Percentiles rank a stretch among this genome's conserved stretches.
Conservation (phyloP, 2,888 invertebrate species). For the Tetheella fluctuosa region DNA sequence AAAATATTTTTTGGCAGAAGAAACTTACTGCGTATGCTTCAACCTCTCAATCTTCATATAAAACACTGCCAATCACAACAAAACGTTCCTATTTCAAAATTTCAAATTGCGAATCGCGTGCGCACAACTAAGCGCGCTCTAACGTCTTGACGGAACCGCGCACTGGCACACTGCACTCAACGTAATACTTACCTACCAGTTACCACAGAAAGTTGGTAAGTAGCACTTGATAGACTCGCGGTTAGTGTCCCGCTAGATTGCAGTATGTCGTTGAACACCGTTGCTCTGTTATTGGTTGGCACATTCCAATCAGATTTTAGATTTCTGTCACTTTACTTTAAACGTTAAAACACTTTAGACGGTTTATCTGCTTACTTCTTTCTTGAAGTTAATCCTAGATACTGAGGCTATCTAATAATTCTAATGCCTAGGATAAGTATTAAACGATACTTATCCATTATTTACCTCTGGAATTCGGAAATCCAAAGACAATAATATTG, state of each 20-base stretch:
- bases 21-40: background rate
- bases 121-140: slow-evolving; percentile 54
- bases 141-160: slow-evolving; percentile 44
- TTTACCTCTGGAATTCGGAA: too few species aligned
- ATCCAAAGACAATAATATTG: too few species aligned
- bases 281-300: background rate
- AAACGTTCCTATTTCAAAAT: slow-evolving; percentile 9
- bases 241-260: slow-evolving; percentile 23
- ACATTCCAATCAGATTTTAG: background rate
- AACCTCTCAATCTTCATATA: background rate
- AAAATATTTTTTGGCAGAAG: background rate
- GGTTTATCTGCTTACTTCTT: too few species aligned
- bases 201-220: slow-evolving; percentile 33
- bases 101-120: slow-evolving; percentile 46
- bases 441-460: too few species aligned
- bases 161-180: slow-evolving; percentile 19
- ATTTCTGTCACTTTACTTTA: background rate
- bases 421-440: too few species aligned
- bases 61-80: slow-evolving; percentile 5
- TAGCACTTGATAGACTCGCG: slow-evolving; percentile 22
- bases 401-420: too few species aligned
- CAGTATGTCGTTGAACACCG: background rate
- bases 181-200: slow-evolving; percentile 20
- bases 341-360: background rate
- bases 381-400: too few species aligned